Base-by-base conservation (phyloP, 37 sponge, comb jelly and placozoan species). In the Chondrosia reniformis region DNA sequence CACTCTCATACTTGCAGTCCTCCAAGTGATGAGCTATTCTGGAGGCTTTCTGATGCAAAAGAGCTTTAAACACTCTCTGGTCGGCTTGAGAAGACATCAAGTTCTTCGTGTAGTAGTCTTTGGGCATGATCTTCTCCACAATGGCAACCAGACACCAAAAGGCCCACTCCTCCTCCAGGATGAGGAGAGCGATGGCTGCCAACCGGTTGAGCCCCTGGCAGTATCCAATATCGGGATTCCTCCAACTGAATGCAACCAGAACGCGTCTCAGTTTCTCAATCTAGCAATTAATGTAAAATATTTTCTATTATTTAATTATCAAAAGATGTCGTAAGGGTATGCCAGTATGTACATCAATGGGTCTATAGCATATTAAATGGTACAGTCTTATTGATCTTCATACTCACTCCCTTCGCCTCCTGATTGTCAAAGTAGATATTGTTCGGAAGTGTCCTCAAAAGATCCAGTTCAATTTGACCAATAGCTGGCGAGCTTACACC, bases 401-500 rank as follows among this genome's bases (percentile, higher is more conserved):
- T 0, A 79, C 86, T 45, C 62, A 93, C 93, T 61, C 98, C 94
- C 12, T 82, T 78, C 7, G 92, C 92, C 33, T 82, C 86, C 9
- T 88, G 83, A 3, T 65, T 89, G 77, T 93, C 80, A 67, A 89
- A 97, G 84, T 86, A 85, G 45, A 86, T 89, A 85, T 97, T 94
- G 63, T 91, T 91, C 0, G 98, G 98, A 1, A 97, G 85, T 30
- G 98, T 97, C 19, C 98, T 58, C 46, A 94, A 78, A 22, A 97
- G 88, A 55, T 97, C 98, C 79, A 97, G 84, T 37, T 97, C 95
- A 46, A 97, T 94, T 77, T 97, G 98, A 31, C 89, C 94, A 42
- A 85, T 52, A 24, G 89, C 93, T 22, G 85, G 77, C 24, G 91
- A 85, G 8, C 78, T 63, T 66, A 83, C 44, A 7, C 86, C 84